Conservation (phyloP, 1,140 invertebrate genomes). For the Anoplolepis gracilipes region DNA sequence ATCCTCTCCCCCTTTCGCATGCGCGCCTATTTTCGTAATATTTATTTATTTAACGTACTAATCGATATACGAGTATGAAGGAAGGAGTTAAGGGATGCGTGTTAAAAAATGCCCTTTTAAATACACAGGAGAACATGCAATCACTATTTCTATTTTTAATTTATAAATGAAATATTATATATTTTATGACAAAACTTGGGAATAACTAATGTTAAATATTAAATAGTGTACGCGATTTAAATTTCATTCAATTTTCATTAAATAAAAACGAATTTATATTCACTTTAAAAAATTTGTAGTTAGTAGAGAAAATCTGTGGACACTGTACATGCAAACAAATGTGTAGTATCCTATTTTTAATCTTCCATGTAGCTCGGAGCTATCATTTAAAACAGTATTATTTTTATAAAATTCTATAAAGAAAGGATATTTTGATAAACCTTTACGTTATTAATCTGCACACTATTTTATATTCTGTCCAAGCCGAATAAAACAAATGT, state of each 20-base stretch:
- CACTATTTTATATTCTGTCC: neutral
- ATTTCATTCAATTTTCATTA: slow-evolving; percentile 22
- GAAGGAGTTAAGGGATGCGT: neutral
- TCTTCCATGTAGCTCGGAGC: slow-evolving; percentile 4
- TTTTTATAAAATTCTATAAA: slow-evolving; percentile 24
- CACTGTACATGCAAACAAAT: neutral
- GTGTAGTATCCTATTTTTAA: slow-evolving; percentile 19
- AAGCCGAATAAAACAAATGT: slow-evolving; percentile 10
- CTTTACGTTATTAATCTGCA: slow-evolving; percentile 29
- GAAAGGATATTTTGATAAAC: slow-evolving; percentile 27
- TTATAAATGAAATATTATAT: neutral
- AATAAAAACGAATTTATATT: neutral
- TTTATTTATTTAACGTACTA: slow-evolving; percentile 36
- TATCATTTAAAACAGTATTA: slow-evolving; percentile 22
- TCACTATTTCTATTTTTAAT: neutral
- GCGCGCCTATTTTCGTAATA: slow-evolving; percentile 20
- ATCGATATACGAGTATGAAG: slow-evolving; percentile 13
- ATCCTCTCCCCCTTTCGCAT: neutral
- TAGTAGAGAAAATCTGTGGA: neutral
- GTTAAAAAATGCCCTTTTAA: neutral
- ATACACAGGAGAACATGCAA: neutral
- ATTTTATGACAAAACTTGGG: neutral
- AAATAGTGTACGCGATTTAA: neutral
- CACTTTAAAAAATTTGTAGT: slow-evolving; percentile 1
- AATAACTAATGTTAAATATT: neutral